These are phyloP conservation scores for Achlya flavicornis DNA, from an alignment of 2,888 invertebrate genomes.

Conservation along the genomic window DNA sequence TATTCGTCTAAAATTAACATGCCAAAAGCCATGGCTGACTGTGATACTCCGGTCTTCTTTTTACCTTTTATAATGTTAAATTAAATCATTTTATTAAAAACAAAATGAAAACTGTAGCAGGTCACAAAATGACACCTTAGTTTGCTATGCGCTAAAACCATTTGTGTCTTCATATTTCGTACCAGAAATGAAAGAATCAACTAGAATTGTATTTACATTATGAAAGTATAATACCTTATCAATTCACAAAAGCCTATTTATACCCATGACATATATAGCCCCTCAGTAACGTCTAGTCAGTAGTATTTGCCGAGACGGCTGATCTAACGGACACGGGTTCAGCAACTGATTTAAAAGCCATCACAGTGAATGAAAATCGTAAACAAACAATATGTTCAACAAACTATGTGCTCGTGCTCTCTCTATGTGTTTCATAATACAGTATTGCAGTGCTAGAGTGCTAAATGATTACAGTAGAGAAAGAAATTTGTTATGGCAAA, in stretches of 20 bases:
- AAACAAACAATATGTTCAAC: conserved; percentile 21
- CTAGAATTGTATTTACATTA: neutral
- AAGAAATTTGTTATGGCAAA: conserved; percentile 40
- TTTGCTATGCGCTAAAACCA: too few species aligned
- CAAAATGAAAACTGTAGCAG: too few species aligned
- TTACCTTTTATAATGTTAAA: too few species aligned
- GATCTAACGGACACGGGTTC: conserved; percentile 14
- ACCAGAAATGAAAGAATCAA: neutral
- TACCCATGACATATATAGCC: neutral
- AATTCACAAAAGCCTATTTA: conserved; percentile 6
- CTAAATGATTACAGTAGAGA: neutral
- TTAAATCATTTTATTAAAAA: too few species aligned
- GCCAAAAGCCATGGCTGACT: too few species aligned
- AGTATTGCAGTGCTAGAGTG: conserved; percentile 10
- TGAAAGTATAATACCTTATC: conserved; percentile 11
- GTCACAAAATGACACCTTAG: too few species aligned
- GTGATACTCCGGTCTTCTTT: too few species aligned
- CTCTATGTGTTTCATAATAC: conserved; percentile 6
- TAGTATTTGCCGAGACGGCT: conserved; percentile 16
- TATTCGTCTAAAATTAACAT: too few species aligned
- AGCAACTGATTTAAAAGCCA: conserved; percentile 12
- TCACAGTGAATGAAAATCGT: conserved; percentile 15
- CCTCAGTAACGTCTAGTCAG: neutral
- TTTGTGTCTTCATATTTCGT: too few species aligned
- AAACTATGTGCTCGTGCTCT: conserved; percentile 10